Evolutionary conservation across 2,797 vertebrate species (phyloP).

Genomic region (Sebastiscus tertius): DNA sequence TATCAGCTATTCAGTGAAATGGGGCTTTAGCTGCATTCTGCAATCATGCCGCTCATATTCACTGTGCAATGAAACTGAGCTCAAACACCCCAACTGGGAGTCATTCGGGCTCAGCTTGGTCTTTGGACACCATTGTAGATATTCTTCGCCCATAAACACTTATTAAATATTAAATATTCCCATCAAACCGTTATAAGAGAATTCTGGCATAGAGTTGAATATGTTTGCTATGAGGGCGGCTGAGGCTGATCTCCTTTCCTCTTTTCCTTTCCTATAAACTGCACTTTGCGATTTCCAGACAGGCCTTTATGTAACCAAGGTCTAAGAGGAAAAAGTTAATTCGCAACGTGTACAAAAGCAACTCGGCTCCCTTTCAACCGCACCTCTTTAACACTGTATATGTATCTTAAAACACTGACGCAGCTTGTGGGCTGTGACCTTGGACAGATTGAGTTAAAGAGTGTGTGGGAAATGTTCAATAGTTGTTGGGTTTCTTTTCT

Average conservation of each 20-base stretch:
- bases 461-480: neutral
- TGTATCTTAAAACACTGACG: neutral
- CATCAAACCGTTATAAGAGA: neutral
- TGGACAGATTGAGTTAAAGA: neutral
- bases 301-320: conserved; percentile 15
- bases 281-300: neutral
- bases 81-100: neutral
- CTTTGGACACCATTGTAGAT: neutral
- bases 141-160: neutral
- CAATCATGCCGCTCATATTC: neutral
- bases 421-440: neutral
- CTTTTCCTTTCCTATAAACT: neutral
- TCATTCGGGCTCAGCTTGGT: neutral
- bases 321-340: neutral
- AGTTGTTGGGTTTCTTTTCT: neutral
- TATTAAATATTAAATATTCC: conserved; percentile 12
- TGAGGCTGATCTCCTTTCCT: neutral
- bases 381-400: neutral
- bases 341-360: conserved; percentile 2
- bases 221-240: neutral
- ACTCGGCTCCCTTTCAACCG: neutral
- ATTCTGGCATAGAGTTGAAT: neutral
- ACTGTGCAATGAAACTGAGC: neutral
- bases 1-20: neutral
- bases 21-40: neutral